Evolutionary conservation across 2,888 invertebrate genomes (phyloP), one percentile per base, ranked within the genome.

Genomic region (Camptogramma bilineatum): DNA sequence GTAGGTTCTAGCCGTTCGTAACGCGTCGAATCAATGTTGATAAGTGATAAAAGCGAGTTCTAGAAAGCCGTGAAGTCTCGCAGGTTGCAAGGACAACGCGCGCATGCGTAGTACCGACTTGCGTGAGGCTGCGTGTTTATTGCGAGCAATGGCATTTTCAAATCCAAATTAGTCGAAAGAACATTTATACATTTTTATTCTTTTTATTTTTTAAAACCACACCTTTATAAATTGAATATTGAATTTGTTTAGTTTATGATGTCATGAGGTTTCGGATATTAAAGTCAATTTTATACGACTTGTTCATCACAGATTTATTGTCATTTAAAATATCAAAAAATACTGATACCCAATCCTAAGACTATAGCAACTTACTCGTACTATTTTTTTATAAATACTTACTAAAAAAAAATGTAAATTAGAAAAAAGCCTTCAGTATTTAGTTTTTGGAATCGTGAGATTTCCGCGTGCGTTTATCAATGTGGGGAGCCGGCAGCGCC

Each of bases 401-500:
- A n/a, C n/a, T n/a, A n/a, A n/a, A n/a, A n/a, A n/a, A n/a, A n/a
- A n/a, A n/a, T n/a, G n/a, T n/a, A n/a, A n/a, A n/a, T n/a, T n/a
- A n/a, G n/a, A n/a, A n/a, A n/a, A n/a, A n/a, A n/a, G n/a, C n/a
- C 34, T 9, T 31, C 13, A 39, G 13, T 0, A 13, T 39, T 39
- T 39, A 13, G 4, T 39, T 13, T 3, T 13, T 1, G 34, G 9
- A 9, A 34, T 4, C 34, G 13, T 39, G 50, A 64, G 56, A 46
- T 62, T 57, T 58, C 57, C 54, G 62, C 62, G 17, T 54, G 58
- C 57, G 62, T 58, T 50, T 55, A 60, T 63, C 60, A 66, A 57
- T 63, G 63, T 59, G 42, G 34, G 24, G 44, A 56, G 21, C 46
- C 52, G 55, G 61, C 55, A 42, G 61, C 63, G 68, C 64, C 60